These are phyloP conservation scores for Micropoecilia bifurca DNA, from an alignment of 2,797 vertebrate species.

Conservation along the genomic window DNA sequence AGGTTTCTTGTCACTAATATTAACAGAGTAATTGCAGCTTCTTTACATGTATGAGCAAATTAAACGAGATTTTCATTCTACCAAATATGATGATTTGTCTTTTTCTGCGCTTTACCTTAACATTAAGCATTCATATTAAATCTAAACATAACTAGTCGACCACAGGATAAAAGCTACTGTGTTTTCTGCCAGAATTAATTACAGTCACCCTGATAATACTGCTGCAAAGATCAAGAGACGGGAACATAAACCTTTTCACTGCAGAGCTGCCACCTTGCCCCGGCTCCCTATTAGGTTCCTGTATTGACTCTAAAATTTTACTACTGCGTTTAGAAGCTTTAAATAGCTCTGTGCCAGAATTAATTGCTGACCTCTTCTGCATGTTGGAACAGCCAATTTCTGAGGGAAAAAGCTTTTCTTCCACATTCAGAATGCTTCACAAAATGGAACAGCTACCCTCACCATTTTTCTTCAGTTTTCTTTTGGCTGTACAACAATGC, in stretches of 20 bases:
- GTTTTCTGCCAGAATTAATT: constrained; percentile 26
- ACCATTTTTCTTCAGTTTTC: constrained; percentile 2
- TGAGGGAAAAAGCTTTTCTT: constrained; percentile 1
- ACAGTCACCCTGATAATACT: constrained; percentile 27
- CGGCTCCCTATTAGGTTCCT: constrained; percentile 29
- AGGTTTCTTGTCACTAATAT: background rate
- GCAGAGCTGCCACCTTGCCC: constrained; percentile 21
- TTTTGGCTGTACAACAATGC: background rate
- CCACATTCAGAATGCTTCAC: constrained; percentile 1
- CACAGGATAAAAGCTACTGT: background rate
- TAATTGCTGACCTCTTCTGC: constrained; percentile 42
- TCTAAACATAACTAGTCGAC: background rate
- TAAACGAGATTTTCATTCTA: background rate
- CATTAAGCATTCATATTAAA: background rate
- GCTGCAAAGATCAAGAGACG: constrained; percentile 46
- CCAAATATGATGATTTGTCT: background rate
- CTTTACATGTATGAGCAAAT: background rate
- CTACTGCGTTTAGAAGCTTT: constrained; percentile 56
- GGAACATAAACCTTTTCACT: constrained; percentile 36
- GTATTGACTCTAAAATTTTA: constrained; percentile 57
- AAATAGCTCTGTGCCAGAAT: constrained; percentile 47
- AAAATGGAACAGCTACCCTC: constrained; percentile 7
- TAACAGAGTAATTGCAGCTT: background rate
- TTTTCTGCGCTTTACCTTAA: background rate
- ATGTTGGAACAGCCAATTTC: background rate